phyloP scores from a whole-genome alignment of 2,113 vertebrate species.

The Tychaedon coryphoeus region DNA sequence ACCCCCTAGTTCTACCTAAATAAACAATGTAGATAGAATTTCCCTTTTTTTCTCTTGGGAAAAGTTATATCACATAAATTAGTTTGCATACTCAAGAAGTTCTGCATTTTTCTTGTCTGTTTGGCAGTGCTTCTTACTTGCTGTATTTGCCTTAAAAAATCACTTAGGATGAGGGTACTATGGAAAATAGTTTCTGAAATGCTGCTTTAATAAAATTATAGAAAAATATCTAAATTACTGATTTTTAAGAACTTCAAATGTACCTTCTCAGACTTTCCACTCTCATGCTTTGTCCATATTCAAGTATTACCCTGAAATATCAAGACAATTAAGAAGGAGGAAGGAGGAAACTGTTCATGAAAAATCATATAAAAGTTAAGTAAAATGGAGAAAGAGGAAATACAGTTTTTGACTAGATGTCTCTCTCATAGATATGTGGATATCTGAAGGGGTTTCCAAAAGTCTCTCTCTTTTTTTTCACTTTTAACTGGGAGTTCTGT shows the following conservation, averaged over 20 bases:
- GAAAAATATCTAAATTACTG: neutral
- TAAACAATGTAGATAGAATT: neutral
- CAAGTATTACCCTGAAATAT: neutral
- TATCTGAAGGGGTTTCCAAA: neutral
- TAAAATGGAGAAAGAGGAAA: neutral
- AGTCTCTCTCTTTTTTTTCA: neutral
- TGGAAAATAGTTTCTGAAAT: neutral
- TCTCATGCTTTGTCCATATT: neutral
- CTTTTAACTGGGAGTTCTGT: neutral
- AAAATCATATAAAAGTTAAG: neutral
- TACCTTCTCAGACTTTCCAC: neutral
- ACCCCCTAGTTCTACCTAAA: neutral
- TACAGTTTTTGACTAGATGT: neutral
- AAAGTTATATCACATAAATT: neutral
- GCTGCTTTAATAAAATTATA: neutral
- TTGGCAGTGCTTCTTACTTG: neutral
- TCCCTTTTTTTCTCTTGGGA: neutral
- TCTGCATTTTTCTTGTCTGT: neutral
- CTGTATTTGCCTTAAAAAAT: neutral
- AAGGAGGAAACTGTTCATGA: neutral
- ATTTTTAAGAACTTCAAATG: neutral
- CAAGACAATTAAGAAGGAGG: neutral
- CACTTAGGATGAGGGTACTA: neutral
- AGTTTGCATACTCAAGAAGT: neutral
- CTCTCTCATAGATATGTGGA: neutral